phyloP scores from a whole-genome alignment of 30 jellyfish, hydroid and myxozoan species.

The Sanderia malayensis region DNA sequence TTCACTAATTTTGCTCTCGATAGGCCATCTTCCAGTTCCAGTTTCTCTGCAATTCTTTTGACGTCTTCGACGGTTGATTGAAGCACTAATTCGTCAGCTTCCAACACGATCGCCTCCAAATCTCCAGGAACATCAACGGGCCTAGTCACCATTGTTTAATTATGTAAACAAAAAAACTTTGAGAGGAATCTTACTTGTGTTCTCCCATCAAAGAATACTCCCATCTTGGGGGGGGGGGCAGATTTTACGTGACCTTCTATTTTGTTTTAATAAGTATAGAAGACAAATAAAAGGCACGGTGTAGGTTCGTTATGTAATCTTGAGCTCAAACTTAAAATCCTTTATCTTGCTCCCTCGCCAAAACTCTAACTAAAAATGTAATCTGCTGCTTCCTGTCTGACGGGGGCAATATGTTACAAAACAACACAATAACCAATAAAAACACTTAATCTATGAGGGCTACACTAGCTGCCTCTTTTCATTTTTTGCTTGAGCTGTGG shows the following conservation, averaged over 20 bases:
- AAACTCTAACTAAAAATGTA: too few relatives aligned
- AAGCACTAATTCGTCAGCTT: not conserved
- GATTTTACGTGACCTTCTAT: not conserved
- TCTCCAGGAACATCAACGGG: not conserved
- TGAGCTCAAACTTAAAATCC: too few relatives aligned
- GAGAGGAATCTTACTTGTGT: not conserved
- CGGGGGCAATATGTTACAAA: too few relatives aligned
- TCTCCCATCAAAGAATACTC: not conserved
- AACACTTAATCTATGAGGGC: too few relatives aligned
- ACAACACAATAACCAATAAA: too few relatives aligned
- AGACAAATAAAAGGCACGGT: not conserved
- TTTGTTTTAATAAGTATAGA: not conserved
- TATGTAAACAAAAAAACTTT: not conserved
- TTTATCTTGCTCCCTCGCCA: too few relatives aligned
- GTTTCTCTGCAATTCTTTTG: not conserved
- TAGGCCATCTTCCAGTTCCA: constrained; percentile 9
- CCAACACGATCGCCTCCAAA: not conserved
- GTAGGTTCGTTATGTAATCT: not conserved
- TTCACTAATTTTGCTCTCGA: constrained; percentile 20
- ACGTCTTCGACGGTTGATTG: not conserved
- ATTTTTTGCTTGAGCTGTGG: too few relatives aligned
- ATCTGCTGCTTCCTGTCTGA: too few relatives aligned
- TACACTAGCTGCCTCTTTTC: too few relatives aligned
- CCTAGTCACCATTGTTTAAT: not conserved
- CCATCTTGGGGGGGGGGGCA: not conserved